These are phyloP conservation scores for Tetramorium alpestre DNA, from an alignment of 1,140 invertebrate genomes.

Conservation along the genomic window DNA sequence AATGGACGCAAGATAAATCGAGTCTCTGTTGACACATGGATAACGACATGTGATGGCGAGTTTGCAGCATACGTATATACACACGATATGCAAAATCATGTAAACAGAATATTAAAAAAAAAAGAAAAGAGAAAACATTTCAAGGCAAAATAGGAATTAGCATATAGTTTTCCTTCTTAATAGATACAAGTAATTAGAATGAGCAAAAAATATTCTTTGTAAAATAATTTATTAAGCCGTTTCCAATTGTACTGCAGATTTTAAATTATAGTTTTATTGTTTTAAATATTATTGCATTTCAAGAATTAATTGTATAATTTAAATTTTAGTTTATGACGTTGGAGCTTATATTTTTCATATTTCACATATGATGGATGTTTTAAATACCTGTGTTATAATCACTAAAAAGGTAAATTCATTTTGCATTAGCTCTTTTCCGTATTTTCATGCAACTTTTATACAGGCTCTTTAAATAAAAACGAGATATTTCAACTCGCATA, in stretches of 20 bases:
- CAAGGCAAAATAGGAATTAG: not conserved
- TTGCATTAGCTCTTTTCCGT: not conserved
- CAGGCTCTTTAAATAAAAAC: slow-evolving; percentile 23
- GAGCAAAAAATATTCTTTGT: not conserved
- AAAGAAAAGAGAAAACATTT: not conserved
- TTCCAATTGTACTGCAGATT: not conserved
- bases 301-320: not conserved
- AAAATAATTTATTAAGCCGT: not conserved
- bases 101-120: slow-evolving; percentile 1
- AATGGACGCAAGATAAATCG: slow-evolving; percentile 33
- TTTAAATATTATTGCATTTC: not conserved
- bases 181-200: not conserved
- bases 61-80: not conserved
- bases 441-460: not conserved
- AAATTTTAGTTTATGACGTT: not conserved
- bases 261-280: not conserved
- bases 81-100: slow-evolving; percentile 34
- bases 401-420: slow-evolving; percentile 9
- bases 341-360: not conserved
- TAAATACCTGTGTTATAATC: not conserved
- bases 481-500: not conserved
- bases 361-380: not conserved
- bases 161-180: not conserved
- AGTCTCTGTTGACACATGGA: slow-evolving; percentile 10
- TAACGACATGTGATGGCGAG: slow-evolving; percentile 7